phyloP scores from a whole-genome alignment of 1,140 invertebrate species.

The Tetranychus cinnabarinus region DNA sequence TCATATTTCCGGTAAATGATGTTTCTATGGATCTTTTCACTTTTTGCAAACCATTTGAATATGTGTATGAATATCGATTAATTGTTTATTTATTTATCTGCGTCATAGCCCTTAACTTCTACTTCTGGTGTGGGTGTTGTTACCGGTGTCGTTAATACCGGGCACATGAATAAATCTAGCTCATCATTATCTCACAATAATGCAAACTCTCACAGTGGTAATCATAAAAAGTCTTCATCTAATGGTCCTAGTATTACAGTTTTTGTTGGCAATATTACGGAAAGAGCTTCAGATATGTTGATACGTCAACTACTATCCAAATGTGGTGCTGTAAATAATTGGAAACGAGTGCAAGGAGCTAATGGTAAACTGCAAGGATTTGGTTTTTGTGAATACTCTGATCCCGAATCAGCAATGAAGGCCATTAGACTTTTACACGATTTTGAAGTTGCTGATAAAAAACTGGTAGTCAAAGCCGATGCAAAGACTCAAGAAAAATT shows the following conservation, averaged over 20 bases:
- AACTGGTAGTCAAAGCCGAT: constrained; percentile 87
- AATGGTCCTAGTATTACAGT: constrained; percentile 76
- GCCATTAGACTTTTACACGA: constrained; percentile 84
- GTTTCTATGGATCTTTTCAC: too few relatives aligned
- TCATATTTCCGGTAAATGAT: too few relatives aligned
- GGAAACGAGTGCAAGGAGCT: constrained; percentile 80
- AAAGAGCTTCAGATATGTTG: constrained; percentile 79
- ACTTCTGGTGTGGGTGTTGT: background rate
- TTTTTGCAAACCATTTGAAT: too few relatives aligned
- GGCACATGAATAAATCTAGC: too few relatives aligned
- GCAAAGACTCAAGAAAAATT: constrained; percentile 82
- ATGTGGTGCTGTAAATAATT: constrained; percentile 74
- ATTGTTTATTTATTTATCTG: too few relatives aligned
- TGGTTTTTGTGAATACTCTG: constrained; percentile 90
- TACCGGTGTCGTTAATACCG: too few relatives aligned
- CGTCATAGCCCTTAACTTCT: background rate
- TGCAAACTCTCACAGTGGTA: background rate
- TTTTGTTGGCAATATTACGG: constrained; percentile 94
- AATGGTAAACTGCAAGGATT: constrained; percentile 52
- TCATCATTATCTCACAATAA: background rate
- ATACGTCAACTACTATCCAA: constrained; percentile 61
- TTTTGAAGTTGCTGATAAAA: constrained; percentile 73
- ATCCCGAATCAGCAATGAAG: constrained; percentile 75
- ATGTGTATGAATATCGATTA: too few relatives aligned
- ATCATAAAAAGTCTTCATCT: background rate